Evolutionary conservation across 2,888 invertebrate species (phyloP), one percentile per base, ranked within the genome.

Genomic region (Melanotus villosus): DNA sequence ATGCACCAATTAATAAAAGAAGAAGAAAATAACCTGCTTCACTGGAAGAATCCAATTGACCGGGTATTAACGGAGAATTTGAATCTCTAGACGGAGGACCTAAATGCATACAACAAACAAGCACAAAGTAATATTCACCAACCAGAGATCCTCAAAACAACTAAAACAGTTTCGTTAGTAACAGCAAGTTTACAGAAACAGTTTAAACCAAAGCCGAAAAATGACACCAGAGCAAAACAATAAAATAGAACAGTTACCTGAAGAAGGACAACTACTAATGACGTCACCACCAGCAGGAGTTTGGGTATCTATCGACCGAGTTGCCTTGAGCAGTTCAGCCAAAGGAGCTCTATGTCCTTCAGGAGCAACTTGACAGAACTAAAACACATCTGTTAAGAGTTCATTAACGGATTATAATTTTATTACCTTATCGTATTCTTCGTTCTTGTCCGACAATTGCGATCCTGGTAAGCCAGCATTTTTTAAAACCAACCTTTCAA

Each of bases 321-420:
- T 90, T 71, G 86, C 86, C 73, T 91, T 87, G 71, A 93, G 87
- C 19, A 93, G 84, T 79, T 95, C 95, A 3, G 93, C 93, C 67
- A 94, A 86, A 2, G 95, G 95, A 9, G 95, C 95, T 71, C 94
- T 88, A 81, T 94, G 94, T 10, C 95, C 95, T 86, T 95, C 95
- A 1, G 95, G 94, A 65, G 93, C 92, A 62, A 89, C 90, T 86
- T 93, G 89, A 43, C 86, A 85, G 76, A 82, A 80, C 80, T 83
- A 74, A 54, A 73, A 63, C 9, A n/a, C 56, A 62, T 50, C 5
- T 41, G 16, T 14, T 3, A 41, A 2, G 16, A 2, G 6, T 9
- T n/a, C 12, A 2, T 5, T 38, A 14, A 14, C 10, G 1, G 18
- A 16, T 1, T 2, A 3, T 38, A 9, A 3, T 34, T 47, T 1